Conservation (phyloP, 64 coral and sea anemone species). For the Acropora yongei region DNA sequence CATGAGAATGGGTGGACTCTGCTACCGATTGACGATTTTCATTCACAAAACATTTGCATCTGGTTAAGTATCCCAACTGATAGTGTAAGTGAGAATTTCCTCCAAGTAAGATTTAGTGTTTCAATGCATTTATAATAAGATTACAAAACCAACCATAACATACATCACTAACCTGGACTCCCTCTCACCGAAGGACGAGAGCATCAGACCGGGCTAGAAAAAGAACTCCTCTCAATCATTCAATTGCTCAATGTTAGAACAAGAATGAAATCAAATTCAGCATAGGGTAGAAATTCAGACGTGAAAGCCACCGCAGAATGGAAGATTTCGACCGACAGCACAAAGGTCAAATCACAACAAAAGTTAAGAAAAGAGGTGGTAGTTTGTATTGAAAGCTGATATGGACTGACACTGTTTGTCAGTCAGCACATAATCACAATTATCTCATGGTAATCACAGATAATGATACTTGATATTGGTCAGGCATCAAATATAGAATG, state of each 20-base stretch:
- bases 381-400: not conserved
- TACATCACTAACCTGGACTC: constrained; percentile 23
- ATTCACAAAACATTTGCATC: too few species aligned
- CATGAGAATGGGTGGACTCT: too few species aligned
- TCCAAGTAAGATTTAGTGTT: too few species aligned
- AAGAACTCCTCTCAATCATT: constrained; percentile 7
- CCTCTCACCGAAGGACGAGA: constrained; percentile 31
- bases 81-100: too few species aligned
- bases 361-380: not conserved
- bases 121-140: not conserved
- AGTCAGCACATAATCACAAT: not conserved
- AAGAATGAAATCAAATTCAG: not conserved
- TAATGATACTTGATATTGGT: not conserved
- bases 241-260: not conserved
- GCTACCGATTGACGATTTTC: too few species aligned
- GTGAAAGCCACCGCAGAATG: too few species aligned
- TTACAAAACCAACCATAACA: not conserved
- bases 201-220: not conserved
- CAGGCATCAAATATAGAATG: not conserved
- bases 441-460: not conserved
- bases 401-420: not conserved
- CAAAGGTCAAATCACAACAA: not conserved
- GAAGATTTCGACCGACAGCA: too few species aligned
- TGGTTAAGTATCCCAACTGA: too few species aligned
- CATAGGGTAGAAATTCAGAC: not conserved